Conservation (phyloP, 2,888 invertebrate genomes). For the Drosophila yooni region DNA sequence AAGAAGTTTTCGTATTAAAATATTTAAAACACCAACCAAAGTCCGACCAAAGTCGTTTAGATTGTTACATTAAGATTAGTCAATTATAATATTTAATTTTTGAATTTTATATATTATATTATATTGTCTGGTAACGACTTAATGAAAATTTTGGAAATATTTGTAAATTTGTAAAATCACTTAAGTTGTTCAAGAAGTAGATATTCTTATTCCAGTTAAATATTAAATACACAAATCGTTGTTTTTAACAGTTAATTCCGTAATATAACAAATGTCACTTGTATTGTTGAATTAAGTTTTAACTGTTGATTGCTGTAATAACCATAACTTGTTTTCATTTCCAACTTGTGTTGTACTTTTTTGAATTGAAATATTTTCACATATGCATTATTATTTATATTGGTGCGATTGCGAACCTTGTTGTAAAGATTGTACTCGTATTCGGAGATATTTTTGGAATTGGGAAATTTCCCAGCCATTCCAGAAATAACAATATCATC, state of each 20-base stretch:
- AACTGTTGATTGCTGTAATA: not conserved
- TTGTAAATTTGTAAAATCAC: not conserved
- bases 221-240: too few relatives aligned
- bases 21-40: not conserved
- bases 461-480: constrained; percentile 88
- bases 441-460: constrained; percentile 87
- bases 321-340: not conserved
- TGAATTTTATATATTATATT: not conserved
- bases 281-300: not conserved
- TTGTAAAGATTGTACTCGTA: constrained; percentile 88
- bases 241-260: not conserved
- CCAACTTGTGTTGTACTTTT: not conserved
- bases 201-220: not conserved
- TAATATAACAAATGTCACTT: not conserved
- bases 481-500: constrained; percentile 87
- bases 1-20: not conserved
- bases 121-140: not conserved
- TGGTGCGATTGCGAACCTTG: constrained; percentile 82
- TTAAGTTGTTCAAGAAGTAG: too few relatives aligned
- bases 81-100: not conserved
- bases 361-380: not conserved
- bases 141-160: not conserved
- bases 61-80: not conserved
- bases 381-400: not conserved
- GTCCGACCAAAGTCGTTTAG: not conserved